These are phyloP conservation scores for Anadara kagoshimensis DNA, from an alignment of 1,140 invertebrate genomes.

Conservation along the genomic window DNA sequence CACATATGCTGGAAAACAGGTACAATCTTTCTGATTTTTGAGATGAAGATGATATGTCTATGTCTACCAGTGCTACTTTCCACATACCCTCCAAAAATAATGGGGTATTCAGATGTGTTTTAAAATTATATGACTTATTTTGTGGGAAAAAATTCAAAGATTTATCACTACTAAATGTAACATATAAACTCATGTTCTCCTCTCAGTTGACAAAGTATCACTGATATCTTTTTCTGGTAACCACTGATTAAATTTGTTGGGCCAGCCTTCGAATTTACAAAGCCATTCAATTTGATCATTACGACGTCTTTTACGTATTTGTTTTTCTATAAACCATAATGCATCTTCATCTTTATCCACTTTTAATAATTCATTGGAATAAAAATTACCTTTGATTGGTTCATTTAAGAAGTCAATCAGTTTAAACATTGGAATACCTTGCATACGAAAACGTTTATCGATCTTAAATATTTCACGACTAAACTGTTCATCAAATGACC, in stretches of 20 bases:
- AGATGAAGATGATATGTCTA: neutral
- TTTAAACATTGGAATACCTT: slow-evolving; percentile 9
- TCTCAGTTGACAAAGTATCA: neutral
- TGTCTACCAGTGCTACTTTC: neutral
- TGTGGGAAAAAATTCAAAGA: neutral
- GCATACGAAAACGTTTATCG: no score
- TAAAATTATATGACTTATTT: no score
- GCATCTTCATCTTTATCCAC: slow-evolving; percentile 31
- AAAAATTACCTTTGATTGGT: neutral
- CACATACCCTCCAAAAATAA: no score
- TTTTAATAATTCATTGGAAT: slow-evolving; percentile 26
- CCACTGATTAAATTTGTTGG: no score
- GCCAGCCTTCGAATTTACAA: neutral
- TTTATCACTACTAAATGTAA: slow-evolving; percentile 19
- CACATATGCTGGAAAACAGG: slow-evolving; percentile 1
- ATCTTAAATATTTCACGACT: neutral
- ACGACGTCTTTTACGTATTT: neutral
- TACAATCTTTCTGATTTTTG: neutral
- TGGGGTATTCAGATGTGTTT: no score
- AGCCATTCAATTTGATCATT: slow-evolving; percentile 5
- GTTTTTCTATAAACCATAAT: slow-evolving; percentile 12
- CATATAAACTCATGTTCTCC: slow-evolving; percentile 19
- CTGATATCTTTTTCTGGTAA: neutral
- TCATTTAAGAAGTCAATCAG: no score
- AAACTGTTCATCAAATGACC: slow-evolving; percentile 25